Evolutionary conservation across 2,888 invertebrate species (phyloP).

Genomic region (Andrena marginata): DNA sequence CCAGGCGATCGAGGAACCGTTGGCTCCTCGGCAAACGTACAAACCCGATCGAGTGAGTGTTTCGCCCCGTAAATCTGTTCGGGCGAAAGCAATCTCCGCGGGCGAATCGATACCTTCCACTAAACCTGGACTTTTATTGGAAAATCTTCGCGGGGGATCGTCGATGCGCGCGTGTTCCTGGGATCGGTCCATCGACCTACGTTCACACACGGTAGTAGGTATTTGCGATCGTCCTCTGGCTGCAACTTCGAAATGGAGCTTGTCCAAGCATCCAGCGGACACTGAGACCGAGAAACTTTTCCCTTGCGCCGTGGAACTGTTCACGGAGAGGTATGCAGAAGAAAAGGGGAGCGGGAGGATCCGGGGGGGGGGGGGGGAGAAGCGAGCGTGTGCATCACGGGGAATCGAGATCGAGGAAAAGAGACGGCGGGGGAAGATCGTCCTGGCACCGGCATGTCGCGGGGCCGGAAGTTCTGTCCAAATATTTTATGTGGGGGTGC

Average conservation of each 20-base stretch:
- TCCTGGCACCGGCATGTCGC: conserved; percentile 52
- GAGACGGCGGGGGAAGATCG: conserved; percentile 1
- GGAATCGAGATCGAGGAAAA: conserved; percentile 30
- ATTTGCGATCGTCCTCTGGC: background rate
- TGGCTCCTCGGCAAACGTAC: background rate
- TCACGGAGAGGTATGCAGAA: background rate
- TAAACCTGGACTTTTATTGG: background rate
- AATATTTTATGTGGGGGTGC: conserved; percentile 62
- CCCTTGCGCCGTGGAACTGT: conserved; percentile 9
- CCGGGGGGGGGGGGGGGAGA: background rate
- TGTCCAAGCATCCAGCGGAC: background rate
- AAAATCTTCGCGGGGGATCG: conserved; percentile 8
- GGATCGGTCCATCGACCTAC: background rate
- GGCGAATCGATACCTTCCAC: background rate
- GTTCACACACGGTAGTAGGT: background rate
- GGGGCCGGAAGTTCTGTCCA: conserved; percentile 66
- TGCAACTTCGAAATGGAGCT: background rate
- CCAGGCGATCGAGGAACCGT: background rate
- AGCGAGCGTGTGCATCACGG: conserved; percentile 10
- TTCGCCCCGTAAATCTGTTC: background rate
- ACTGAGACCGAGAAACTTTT: conserved; percentile 29
- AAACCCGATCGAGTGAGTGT: conserved; percentile 3
- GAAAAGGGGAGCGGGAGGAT: background rate
- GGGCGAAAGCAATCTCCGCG: conserved; percentile 1
- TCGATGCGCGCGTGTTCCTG: background rate